A percentile compares a stretch with the other conserved stretches of the same genome.
Evolutionary conservation across 2,888 invertebrate genomes (phyloP).

Genomic region (Acanthoscelides obtectus): DNA sequence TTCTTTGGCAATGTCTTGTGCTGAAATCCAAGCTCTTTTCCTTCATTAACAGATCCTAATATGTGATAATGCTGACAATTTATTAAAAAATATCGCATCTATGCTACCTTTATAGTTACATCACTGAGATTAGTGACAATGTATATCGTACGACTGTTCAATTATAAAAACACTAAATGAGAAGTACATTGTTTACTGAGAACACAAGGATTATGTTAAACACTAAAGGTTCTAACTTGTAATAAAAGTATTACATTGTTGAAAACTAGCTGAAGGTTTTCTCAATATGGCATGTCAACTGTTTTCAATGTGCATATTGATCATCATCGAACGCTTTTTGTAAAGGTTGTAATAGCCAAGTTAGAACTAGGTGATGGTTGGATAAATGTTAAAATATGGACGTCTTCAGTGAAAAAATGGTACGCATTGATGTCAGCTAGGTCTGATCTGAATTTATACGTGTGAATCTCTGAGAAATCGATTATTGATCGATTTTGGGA

Average conservation of each 20-base stretch:
- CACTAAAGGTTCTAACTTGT: neutral
- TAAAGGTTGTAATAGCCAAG: no score
- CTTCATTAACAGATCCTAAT: slow-evolving; percentile 32
- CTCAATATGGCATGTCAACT: no score
- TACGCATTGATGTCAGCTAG: slow-evolving; percentile 7
- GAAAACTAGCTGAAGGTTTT: neutral
- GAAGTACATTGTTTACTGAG: neutral
- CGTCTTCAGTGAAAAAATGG: neutral
- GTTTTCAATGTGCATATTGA: no score
- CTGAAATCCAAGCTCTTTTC: slow-evolving; percentile 12
- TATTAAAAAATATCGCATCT: slow-evolving; percentile 35
- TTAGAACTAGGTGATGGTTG: no score
- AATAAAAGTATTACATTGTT: neutral
- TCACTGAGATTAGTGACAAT: slow-evolving; percentile 22
- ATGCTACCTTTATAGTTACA: slow-evolving; percentile 33
- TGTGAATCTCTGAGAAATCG: slow-evolving; percentile 33
- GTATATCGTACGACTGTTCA: neutral
- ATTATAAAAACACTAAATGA: neutral
- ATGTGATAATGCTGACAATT: slow-evolving; percentile 42
- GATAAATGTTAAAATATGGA: no score
- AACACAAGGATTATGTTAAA: neutral
- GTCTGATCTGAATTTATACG: slow-evolving; percentile 12
- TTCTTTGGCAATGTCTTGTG: neutral
- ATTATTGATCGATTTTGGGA: slow-evolving; percentile 35
- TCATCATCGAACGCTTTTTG: no score